Base-by-base conservation (phyloP, 1,140 invertebrate genomes). In the Acyrthosiphon pisum region DNA sequence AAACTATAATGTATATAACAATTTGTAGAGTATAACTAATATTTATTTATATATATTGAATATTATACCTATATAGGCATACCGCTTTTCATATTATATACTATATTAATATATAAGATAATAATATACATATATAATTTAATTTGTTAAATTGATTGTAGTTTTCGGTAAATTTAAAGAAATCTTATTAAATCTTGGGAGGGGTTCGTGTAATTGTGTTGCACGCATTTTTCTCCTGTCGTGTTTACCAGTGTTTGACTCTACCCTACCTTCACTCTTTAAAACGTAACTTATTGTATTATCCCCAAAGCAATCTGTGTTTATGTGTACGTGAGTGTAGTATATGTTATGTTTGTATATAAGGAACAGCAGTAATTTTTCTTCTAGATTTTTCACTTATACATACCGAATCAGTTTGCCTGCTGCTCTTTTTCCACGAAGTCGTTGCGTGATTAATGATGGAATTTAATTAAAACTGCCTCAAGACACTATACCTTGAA, bases 371-470 rank as follows among this genome's bases (percentile, higher is more conserved):
- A 35, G 35, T 93, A 93, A 93, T 93, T 93, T 93, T 83, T 93
- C 91, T 93, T 84, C 30, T 7, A 23, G 76, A 93, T 93, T 93
- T 91, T 93, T 83, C 91, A 84, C 48, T 44, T 93, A 48, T 86
- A 48, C 48, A 44, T n/a, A 53, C 30, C 41, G 44, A 84, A 53
- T 86, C 48, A 50, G 91, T 84, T 84, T 53, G 76, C 46, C 8
- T 90, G n/a, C 46, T 20, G 30, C 91, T 81, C 91, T 84, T 76
- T 60, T 90, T 90, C 11, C 26, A 35, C 35, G 20, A 60, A 35
- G 35, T n/a, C 48, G 26, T 84, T 84, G n/a, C 23, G 91, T 93
- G 91, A 93, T 93, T 93, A 93, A 93, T 93, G 91, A 53, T 86
- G 56, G 1, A 84, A 84, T 81, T 93, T 93, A 93, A 93, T 93